Evolutionary conservation across 2,113 vertebrate species (phyloP), one percentile per base, ranked within the genome.

Genomic region (Neolamprologus brichardi): DNA sequence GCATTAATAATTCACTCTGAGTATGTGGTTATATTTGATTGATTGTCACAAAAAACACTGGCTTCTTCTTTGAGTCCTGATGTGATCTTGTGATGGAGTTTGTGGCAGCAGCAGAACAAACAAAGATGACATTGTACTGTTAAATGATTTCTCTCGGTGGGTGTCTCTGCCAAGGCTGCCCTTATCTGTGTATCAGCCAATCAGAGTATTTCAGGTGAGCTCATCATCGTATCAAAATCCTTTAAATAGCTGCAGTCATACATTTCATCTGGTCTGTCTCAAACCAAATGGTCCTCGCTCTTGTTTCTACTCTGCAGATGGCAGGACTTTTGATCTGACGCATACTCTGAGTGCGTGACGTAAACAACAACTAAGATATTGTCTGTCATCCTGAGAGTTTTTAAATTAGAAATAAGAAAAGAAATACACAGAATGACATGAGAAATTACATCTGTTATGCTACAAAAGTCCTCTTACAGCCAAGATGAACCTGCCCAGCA

Each of bases 1-100:
- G 54, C 7, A 58, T 28, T 5, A 58, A 0, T 28, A 58, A 15
- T 1, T 28, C 13, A 15, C 0, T 28, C 23, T 28, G 23, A 30
- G 13, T 28, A 30, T 30, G 54, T 15, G 54, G 54, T n/a, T n/a
- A n/a, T n/a, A n/a, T n/a, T 58, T 58, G 23, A 58, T 58, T 58
- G 4, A 58, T 15, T 28, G 3, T 58, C 7, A 0, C 0, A 20
- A 15, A 54, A 8, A 58, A 58, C 25, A 15, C 25, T 28, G 7
- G 25, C 13, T 58, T 58, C 54, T 58, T 58, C 3, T 58, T 58
- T 58, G 54, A 30, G 13, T 58, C 54, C 54, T 28, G 25, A 30
- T 15, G 54, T 28, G 54, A 15, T 30, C 7, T 28, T 58, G 13
- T 2, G 54, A 58, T 5, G 54, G 54, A 58, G 4, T 58, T 17